Evolutionary conservation across 92 coral and sea anemone species (phyloP).

Genomic region (Porites lobata): DNA sequence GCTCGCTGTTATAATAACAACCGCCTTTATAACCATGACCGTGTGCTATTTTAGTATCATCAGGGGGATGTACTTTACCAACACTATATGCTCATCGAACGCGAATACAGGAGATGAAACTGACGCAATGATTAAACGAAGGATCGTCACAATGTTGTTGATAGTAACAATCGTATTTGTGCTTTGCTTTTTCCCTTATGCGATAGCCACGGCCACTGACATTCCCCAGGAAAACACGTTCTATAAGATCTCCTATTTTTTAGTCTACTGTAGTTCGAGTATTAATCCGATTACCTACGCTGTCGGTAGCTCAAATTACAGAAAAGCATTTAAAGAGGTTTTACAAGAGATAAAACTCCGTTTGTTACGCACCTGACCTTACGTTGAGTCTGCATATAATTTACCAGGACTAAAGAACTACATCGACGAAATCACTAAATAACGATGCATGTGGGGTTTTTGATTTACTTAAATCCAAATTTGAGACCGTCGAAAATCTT

Average conservation of each 20-base stretch:
- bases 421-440: neutral
- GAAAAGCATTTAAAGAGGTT: constrained; percentile 70
- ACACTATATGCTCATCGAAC: constrained; percentile 74
- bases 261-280: constrained; percentile 76
- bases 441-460: neutral
- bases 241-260: constrained; percentile 62
- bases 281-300: constrained; percentile 83
- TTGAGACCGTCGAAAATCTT: too few relatives aligned
- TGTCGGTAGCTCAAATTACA: constrained; percentile 75
- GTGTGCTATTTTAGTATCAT: constrained; percentile 83
- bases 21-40: constrained; percentile 57
- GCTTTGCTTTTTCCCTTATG: constrained; percentile 78
- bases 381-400: neutral
- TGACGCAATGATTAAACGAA: constrained; percentile 69
- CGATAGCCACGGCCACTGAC: constrained; percentile 55
- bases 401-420: too few relatives aligned
- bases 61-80: constrained; percentile 78
- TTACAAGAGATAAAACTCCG: constrained; percentile 19
- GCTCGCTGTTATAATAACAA: constrained; percentile 53
- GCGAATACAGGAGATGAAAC: constrained; percentile 10
- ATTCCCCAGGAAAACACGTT: constrained; percentile 25
- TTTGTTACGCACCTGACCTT: neutral
- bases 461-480: too few relatives aligned
- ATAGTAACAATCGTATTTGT: constrained; percentile 75
- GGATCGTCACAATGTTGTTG: constrained; percentile 74